Evolutionary conservation across 2,113 vertebrate species (phyloP), one percentile per base, ranked within the genome.

Genomic region (Ciconia boyciana): DNA sequence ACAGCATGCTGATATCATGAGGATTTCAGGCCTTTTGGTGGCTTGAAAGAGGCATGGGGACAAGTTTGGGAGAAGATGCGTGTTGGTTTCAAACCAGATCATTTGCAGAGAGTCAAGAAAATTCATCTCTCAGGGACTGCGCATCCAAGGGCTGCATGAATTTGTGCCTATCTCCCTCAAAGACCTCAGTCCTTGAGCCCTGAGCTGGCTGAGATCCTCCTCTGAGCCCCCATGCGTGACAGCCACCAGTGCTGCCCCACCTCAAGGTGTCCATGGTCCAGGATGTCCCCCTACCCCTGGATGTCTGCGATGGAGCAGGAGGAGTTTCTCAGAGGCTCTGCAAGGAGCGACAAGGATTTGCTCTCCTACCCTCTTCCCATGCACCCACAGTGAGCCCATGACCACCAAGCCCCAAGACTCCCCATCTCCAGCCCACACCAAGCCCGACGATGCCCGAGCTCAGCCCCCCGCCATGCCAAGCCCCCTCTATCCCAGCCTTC

Each of bases 341-440:
- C 19, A 55, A 44, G 68, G 25, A 64, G 13, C 9, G 14, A 10
- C 29, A 18, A 4, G 51, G 60, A 6, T 57, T 79, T 76, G 51
- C 91, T 96, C 88, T 97, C 87, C 94, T 77, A 89, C 88, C 61
- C 62, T 87, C 69, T 83, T 87, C 94, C 93, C 89, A 32, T 5
- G 20, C 82, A 84, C 84, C 93, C 94, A 48, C 52, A 17, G 85
- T 61, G 94, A 95, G 79, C 49, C 87, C 9, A 4, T 90, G 96
- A 91, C 93, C 97, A 93, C 74, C 20, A 28, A 75, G 51, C 64
- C 94, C 93, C 89, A 72, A 80, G 21, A 31, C 4, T 13, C 22
- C 54, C 8, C 54, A 46, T 8, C 28, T 49, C 16, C 68, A 77
- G 24, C 91, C 60, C 43, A 17, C 24, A 3, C 4, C 2, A 6